Base-by-base conservation (phyloP, 2,888 invertebrate genomes). In the Agapostemon virescens region DNA sequence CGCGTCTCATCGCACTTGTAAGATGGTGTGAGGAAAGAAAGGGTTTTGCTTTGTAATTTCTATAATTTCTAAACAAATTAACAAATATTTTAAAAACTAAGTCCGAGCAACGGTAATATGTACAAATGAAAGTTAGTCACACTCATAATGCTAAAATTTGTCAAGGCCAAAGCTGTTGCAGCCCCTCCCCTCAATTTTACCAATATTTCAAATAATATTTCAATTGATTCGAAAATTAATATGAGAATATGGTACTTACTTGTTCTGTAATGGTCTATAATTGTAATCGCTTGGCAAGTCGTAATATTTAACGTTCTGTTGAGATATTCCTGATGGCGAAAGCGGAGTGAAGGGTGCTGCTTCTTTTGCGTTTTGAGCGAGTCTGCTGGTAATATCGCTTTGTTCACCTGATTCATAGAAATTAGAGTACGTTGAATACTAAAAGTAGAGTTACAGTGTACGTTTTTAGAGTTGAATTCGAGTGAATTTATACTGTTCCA, bases 201-300 rank as follows among this genome's bases (percentile, higher is more conserved):
- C 42, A 17, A 20, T 45, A 45, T 45, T 20, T 20, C 15, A 40
- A 40, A 40, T 15, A 40, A 4, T 40, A 40, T 15, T 40, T 40
- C 15, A 40, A 40, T 40, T 40, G 15, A 40, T 40, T 20, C 20
- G 7, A 20, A 45, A 15, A 55, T 55, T 15, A 30, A 33, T 20
- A 33, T 2, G 2, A 20, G 9, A 61, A 33, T 63, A 5, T 26
- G 20, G 1, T 55, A 33, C 67, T 81, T 72, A 85, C 86, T 17
- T 83, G 40, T 69, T 74, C 15, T 68, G 45, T 0, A 45, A 13
- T 2, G 81, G 84, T 69, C 38, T 74, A 6, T 84, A 72, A 40
- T 23, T 58, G 1, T 42, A n/a, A 11, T 42, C 23, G 6, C 42
- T 49, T 20, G 75, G 73, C 1, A 55, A 64, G 61, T 79, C 74